phyloP scores from a whole-genome alignment of 2,113 vertebrate genomes.

The Antigone vipio region DNA sequence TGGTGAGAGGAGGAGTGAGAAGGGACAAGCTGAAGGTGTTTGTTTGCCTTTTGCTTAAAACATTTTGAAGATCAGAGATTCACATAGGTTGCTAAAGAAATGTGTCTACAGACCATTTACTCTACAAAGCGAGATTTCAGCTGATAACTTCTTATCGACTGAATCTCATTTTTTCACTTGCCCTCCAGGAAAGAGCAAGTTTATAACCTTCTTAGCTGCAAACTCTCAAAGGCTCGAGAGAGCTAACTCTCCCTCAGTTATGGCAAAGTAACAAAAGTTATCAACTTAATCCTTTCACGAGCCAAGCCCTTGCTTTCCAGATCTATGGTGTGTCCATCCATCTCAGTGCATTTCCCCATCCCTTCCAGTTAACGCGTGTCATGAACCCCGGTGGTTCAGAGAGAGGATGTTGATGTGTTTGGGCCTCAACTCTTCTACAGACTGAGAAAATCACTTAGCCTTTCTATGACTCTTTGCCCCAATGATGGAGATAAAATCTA shows the following conservation, averaged over 20 bases:
- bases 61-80: neutral
- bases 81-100: neutral
- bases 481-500: neutral
- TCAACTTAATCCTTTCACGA: neutral
- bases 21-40: neutral
- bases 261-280: neutral
- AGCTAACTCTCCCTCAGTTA: neutral
- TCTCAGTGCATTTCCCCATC: neutral
- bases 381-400: neutral
- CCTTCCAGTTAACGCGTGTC: rapidly evolving
- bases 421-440: neutral
- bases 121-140: neutral
- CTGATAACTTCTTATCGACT: neutral
- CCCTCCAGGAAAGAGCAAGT: rapidly evolving
- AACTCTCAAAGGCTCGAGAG: neutral
- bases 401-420: neutral
- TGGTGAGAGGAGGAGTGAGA: neutral
- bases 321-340: rapidly evolving
- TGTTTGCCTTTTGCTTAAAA: neutral
- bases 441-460: neutral
- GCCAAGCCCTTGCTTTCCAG: neutral
- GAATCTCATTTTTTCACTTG: neutral
- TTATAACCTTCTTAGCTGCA: neutral
- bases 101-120: neutral
- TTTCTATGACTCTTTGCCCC: neutral